Percentiles rank a stretch among this genome's conserved stretches.
These are phyloP conservation scores for Enteromius fasciolatus DNA, from an alignment of 2,797 vertebrate genomes.

Conservation along the genomic window DNA sequence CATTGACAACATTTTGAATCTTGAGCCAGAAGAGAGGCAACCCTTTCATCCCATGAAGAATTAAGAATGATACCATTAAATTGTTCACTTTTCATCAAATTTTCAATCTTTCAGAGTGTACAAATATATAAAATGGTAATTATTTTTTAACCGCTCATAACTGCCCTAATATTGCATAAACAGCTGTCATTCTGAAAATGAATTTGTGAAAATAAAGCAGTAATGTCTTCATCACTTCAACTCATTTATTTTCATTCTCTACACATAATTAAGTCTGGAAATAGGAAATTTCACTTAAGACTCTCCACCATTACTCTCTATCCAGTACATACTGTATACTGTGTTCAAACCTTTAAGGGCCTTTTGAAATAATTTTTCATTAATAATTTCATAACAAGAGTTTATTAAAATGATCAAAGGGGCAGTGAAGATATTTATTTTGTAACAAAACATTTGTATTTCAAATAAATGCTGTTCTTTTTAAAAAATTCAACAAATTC, in stretches of 20 bases:
- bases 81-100: neutral
- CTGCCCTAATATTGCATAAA: neutral
- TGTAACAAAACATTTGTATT: neutral
- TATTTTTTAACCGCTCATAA: too few relatives aligned
- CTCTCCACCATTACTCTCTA: slow-evolving; percentile 1
- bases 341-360: neutral
- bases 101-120: neutral
- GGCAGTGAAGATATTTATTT: neutral
- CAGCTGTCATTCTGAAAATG: neutral
- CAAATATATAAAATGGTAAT: neutral
- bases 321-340: neutral
- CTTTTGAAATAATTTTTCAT: neutral
- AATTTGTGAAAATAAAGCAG: neutral
- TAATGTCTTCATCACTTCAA: neutral
- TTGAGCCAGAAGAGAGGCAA: neutral
- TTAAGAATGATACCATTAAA: neutral
- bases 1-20: neutral
- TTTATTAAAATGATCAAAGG: neutral
- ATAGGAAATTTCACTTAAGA: neutral
- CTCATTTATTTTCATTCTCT: neutral
- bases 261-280: neutral
- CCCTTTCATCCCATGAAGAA: neutral
- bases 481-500: neutral
- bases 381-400: neutral
- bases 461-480: neutral